A percentile compares a stretch with the other conserved stretches of the same genome.
Conservation (phyloP, 2,888 invertebrate species). For the Dastarcus helophoroides region DNA sequence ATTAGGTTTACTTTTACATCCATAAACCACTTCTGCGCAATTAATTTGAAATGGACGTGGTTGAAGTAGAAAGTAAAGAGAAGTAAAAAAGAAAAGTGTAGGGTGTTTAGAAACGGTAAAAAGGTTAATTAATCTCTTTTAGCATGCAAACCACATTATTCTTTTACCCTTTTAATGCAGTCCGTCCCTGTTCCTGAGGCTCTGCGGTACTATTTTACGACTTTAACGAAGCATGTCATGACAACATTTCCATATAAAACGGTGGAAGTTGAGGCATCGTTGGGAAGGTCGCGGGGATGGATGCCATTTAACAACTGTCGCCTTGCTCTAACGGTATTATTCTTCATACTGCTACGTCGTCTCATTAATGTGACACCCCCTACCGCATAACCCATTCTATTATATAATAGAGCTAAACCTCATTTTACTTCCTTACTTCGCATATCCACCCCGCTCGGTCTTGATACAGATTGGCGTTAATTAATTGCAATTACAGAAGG, state of each 20-base stretch:
- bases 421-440: too few species aligned
- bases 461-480: too few species aligned
- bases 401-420: too few species aligned
- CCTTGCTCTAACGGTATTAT: conserved; percentile 23
- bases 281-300: conserved; percentile 28
- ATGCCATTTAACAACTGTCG: conserved; percentile 31
- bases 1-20: too few species aligned
- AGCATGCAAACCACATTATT: conserved; percentile 35
- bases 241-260: conserved; percentile 28
- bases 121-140: conserved; percentile 35
- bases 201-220: conserved; percentile 33
- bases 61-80: conserved; percentile 9
- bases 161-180: conserved; percentile 33
- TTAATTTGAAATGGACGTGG: conserved; percentile 20
- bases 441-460: too few species aligned
- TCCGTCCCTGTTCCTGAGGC: conserved; percentile 29
- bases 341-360: conserved; percentile 22
- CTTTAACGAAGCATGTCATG: conserved; percentile 37
- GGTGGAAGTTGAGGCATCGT: conserved; percentile 20
- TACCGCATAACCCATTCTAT: too few species aligned
- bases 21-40: too few species aligned
- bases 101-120: conserved; percentile 29
- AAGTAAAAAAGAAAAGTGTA: conserved; percentile 22
- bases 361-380: conserved; percentile 15
- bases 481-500: too few species aligned